Evolutionary conservation across 2,888 invertebrate genomes (phyloP), one percentile per base, ranked within the genome.

Genomic region (Microplitis deprimator): DNA sequence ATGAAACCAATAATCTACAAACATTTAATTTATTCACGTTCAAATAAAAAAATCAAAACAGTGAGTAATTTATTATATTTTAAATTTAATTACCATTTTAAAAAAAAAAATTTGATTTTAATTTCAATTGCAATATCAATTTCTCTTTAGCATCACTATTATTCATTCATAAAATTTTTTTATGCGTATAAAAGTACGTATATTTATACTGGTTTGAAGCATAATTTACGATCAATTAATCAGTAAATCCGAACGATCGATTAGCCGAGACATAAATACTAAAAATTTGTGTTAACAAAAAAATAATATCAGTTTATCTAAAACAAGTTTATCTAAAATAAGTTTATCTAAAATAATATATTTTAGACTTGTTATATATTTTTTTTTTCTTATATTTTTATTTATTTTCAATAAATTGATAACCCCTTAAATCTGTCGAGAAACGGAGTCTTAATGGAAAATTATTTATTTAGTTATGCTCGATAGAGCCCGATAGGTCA

Each of bases 1-100:
- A 73, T 68, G 68, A 65, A 76, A 13, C 7, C 17, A 67, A 65
- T 77, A 17, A 73, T 76, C 20, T 20, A 29, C 29, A 4, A 60
- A 40, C 10, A 50, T 50, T 50, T 13, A 10, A 50, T 50, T 50
- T 50, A 50, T 2, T 50, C 13, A 50, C 50, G 13, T 29, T 29
- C 17, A 59, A 17, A 29, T 5, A n/a, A 10, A 50, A 70, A 50
- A 17, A 17, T 4, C 4, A 10, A 8, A 29, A 29, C 29, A 29
- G 29, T 29, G 29, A 29, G 29, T 29, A 29, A 29, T 29, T 29
- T 3, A 29, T 4, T 4, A 4, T 29, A 29, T 3, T 29, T 29
- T 60, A 70, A 70, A 50, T 50, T 50, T 50, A 50, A 50, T 50
- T 5, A 50, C 50, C 13, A 50, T 8, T 50, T 68, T 10, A 20